These are phyloP conservation scores for Fulica atra DNA, from an alignment of 2,113 vertebrate genomes.

Conservation along the genomic window DNA sequence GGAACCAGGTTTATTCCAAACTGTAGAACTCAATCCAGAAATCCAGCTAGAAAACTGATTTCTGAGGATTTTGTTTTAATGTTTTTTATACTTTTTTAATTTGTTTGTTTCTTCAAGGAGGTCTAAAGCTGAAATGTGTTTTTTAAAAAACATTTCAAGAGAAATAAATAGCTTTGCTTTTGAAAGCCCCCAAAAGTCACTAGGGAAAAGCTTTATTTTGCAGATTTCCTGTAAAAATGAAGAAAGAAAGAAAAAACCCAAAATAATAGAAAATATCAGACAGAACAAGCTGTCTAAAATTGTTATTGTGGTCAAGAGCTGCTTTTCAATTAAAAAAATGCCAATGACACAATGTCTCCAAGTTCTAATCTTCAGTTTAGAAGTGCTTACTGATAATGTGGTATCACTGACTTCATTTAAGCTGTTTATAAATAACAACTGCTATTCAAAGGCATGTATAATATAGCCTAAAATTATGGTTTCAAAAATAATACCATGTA, in stretches of 20 bases:
- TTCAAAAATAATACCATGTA: neutral
- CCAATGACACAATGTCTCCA: neutral
- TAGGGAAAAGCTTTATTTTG: neutral
- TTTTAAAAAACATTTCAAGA: neutral
- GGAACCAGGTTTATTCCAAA: neutral
- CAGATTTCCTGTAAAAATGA: neutral
- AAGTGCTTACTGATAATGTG: neutral
- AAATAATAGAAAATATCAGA: neutral
- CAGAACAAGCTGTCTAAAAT: neutral
- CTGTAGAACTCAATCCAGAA: neutral
- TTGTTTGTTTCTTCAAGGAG: neutral
- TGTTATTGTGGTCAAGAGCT: conserved; percentile 14
- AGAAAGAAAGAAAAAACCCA: neutral
- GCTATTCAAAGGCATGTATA: neutral
- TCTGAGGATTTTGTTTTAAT: neutral
- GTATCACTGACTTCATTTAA: neutral
- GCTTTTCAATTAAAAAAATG: conserved; percentile 8
- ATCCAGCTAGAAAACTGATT: neutral
- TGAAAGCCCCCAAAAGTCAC: neutral
- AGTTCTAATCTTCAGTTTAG: neutral
- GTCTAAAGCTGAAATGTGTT: neutral
- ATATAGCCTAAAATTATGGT: neutral
- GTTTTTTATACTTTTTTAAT: neutral
- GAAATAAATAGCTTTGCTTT: neutral
- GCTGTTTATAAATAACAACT: neutral